Base-by-base conservation (phyloP, 2,888 invertebrate genomes). In the Andrena dorsata region DNA sequence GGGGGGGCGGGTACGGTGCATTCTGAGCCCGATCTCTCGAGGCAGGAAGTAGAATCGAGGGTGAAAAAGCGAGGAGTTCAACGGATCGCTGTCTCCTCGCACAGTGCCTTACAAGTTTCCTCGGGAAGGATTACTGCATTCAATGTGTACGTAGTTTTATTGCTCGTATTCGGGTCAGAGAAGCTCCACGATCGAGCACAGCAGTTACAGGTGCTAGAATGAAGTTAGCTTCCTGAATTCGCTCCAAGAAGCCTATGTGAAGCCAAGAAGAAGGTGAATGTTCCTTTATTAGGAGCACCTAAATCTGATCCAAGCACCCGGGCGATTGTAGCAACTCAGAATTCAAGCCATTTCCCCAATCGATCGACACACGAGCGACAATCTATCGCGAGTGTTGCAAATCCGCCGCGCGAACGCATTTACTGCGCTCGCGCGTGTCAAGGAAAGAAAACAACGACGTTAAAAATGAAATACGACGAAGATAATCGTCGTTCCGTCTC, bases 401-500 rank as follows among this genome's bases (percentile, higher is more conserved):
- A 61, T 53, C 28, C 35, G 16, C 32, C 20, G 4, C n/a, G 16
- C 51, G 49, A 63, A 26, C 30, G 35, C 51, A 35, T 70, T 69
- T 35, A 69, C 53, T 8, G 20, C 49, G 41, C 16, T 30, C 41
- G 10, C 70, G 26, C 73, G 60, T 35, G 51, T 16, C 53, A 1
- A 53, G 53, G 53, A 23, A 51, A 28, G 4, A 28, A n/a, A 53
- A 32, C 49, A 47, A 30, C 49, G 56, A n/a, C 58, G 26, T 56
- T 76, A 68, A 71, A 72, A 20, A 47, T 47, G 28, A 69, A 26
- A 28, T 23, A 47, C 28, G 30, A 30, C 51, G 51, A 65, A 75
- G 83, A 69, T 85, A 79, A 79, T 70, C 68, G 72, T 61, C 30
- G 72, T 53, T 41, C 51, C 20, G 20, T 35, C 32, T 32, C 61